Evolutionary conservation across 2,888 invertebrate genomes (phyloP).

Genomic region (Hyposoter dolosus): DNA sequence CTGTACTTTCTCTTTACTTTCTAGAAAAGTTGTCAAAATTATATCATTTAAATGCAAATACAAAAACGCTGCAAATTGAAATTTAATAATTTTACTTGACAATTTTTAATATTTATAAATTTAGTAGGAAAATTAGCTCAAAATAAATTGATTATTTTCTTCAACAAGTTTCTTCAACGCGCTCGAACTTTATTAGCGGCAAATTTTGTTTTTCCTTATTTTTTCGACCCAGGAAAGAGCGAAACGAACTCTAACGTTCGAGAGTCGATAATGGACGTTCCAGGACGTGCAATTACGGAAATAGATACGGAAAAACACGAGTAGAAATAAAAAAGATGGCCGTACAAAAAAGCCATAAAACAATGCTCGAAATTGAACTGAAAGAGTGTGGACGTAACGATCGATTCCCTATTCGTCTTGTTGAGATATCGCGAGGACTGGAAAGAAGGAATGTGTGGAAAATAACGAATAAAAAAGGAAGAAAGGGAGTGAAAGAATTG

Average conservation of each 20-base stretch:
- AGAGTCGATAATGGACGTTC: conserved; percentile 33
- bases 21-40: too few species aligned
- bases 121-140: not conserved
- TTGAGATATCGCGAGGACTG: conserved; percentile 40
- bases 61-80: too few species aligned
- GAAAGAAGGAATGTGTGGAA: conserved; percentile 22
- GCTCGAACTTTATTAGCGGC: not conserved
- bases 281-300: conserved; percentile 36
- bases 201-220: not conserved
- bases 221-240: not conserved
- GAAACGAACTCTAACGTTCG: conserved; percentile 35
- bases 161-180: not conserved
- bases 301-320: not conserved
- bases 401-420: conserved; percentile 65
- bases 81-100: not conserved
- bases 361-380: conserved; percentile 50
- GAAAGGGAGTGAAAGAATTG: conserved; percentile 18
- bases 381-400: conserved; percentile 45
- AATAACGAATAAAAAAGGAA: conserved; percentile 29
- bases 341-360: conserved; percentile 46
- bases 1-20: too few species aligned
- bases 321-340: not conserved
- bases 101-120: not conserved
- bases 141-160: not conserved
- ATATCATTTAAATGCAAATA: too few species aligned